Percentiles rank a stretch among this genome's conserved stretches.
These are phyloP conservation scores for Oncopodura yosiiana DNA, from an alignment of 1,140 invertebrate species.

Conservation along the genomic window DNA sequence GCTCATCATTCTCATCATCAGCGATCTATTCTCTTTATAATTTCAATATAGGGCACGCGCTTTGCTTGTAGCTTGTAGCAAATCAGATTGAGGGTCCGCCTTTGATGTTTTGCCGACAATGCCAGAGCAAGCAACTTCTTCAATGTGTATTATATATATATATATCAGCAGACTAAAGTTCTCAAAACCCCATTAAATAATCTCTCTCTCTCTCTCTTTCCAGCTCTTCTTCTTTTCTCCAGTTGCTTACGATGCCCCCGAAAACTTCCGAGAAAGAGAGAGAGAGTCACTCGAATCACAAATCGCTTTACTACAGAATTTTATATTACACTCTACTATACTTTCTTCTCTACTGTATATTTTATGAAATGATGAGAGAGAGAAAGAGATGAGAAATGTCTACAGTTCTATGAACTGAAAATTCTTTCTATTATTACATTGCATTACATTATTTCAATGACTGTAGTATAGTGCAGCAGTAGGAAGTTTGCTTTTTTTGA, in stretches of 20 bases:
- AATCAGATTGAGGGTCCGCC: constrained; percentile 36
- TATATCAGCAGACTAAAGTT: no score
- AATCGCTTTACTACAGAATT: no score
- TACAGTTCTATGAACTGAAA: background rate
- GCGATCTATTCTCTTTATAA: background rate
- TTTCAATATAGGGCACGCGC: constrained; percentile 31
- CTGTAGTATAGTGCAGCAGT: no score
- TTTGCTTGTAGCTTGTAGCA: constrained; percentile 35
- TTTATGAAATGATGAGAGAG: background rate
- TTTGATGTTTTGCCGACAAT: constrained; percentile 37
- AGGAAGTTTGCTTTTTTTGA: no score
- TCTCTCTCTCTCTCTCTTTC: constrained; percentile 13
- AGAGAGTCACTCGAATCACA: no score
- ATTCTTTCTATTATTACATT: background rate
- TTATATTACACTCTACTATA: constrained; percentile 5
- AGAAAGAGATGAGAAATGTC: background rate
- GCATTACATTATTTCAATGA: background rate
- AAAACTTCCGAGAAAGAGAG: no score
- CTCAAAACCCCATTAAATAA: constrained; percentile 35
- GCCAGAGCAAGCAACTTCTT: no score
- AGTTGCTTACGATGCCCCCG: background rate
- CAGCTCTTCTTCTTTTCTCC: constrained; percentile 5
- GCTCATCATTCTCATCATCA: background rate
- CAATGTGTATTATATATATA: no score
- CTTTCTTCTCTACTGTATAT: constrained; percentile 5